Evolutionary conservation across 1,140 invertebrate genomes (phyloP).

Genomic region (Sweltsa coloradensis): DNA sequence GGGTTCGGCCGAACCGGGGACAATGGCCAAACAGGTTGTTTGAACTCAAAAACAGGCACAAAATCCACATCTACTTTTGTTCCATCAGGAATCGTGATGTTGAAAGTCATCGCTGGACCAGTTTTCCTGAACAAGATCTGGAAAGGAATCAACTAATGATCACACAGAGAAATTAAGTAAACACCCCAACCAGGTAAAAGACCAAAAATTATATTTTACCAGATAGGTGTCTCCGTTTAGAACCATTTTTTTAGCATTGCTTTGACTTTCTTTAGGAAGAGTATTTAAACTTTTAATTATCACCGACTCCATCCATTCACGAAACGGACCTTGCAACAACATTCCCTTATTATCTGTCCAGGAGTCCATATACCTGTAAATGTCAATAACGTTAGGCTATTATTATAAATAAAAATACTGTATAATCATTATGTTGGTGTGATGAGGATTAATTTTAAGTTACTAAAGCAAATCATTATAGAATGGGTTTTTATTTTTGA

Average conservation of each 20-base stretch:
- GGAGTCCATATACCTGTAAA: conserved; percentile 23
- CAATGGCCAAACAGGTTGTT: conserved; percentile 12
- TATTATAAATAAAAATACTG: too few relatives aligned
- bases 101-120: conserved; percentile 35
- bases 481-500: too few relatives aligned
- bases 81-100: conserved; percentile 14
- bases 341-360: conserved; percentile 28
- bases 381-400: too few relatives aligned
- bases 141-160: background rate
- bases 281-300: conserved; percentile 24
- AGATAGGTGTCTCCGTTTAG: conserved; percentile 19
- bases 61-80: conserved; percentile 30
- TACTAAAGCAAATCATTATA: too few relatives aligned
- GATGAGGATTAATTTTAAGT: too few relatives aligned
- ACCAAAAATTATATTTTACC: conserved; percentile 1
- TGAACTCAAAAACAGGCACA: conserved; percentile 33
- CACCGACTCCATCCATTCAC: conserved; percentile 30
- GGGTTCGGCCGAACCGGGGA: too few relatives aligned
- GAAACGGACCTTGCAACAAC: conserved; percentile 31
- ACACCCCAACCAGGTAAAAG: conserved; percentile 1
- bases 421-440: too few relatives aligned
- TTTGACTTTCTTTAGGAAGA: conserved; percentile 21
- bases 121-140: conserved; percentile 27
- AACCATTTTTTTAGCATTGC: conserved; percentile 6
- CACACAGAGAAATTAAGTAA: background rate